These are phyloP conservation scores for Philaenus spumarius DNA, from an alignment of 1,140 invertebrate genomes.

Conservation along the genomic window DNA sequence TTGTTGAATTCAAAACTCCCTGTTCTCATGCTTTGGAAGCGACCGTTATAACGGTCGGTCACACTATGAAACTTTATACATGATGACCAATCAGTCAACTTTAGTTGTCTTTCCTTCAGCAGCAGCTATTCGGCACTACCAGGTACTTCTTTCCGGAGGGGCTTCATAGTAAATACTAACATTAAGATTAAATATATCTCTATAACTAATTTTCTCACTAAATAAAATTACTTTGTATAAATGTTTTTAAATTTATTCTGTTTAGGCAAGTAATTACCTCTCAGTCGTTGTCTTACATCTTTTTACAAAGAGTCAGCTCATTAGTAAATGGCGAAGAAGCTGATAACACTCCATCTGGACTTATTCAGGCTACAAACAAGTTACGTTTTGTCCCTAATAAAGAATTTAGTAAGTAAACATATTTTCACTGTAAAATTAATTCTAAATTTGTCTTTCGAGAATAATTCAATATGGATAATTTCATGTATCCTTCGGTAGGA, in stretches of 20 bases:
- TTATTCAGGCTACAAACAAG: conserved; percentile 32
- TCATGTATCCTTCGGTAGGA: no score
- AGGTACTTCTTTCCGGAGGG: no score
- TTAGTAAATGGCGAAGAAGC: conserved; percentile 31
- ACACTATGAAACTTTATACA: no score
- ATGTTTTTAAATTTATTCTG: conserved; percentile 35
- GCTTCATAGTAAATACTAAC: not conserved
- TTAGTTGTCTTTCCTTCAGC: no score
- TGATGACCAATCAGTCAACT: no score
- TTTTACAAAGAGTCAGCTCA: conserved; percentile 26
- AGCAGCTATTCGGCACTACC: no score
- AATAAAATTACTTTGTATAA: conserved; percentile 43
- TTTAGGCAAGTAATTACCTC: conserved; percentile 11
- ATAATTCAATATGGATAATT: no score
- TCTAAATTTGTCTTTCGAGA: no score
- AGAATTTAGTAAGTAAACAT: conserved; percentile 47
- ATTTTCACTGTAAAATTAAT: no score
- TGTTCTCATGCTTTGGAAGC: no score
- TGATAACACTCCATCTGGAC: conserved; percentile 27
- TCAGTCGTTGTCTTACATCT: not conserved
- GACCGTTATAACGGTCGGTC: no score
- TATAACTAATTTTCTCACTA: not conserved
- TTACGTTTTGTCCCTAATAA: conserved; percentile 47
- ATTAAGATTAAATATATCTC: not conserved
- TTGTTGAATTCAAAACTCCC: no score